Base-by-base conservation (phyloP, 2,888 invertebrate genomes). In the Amphipyra tragopoginis region DNA sequence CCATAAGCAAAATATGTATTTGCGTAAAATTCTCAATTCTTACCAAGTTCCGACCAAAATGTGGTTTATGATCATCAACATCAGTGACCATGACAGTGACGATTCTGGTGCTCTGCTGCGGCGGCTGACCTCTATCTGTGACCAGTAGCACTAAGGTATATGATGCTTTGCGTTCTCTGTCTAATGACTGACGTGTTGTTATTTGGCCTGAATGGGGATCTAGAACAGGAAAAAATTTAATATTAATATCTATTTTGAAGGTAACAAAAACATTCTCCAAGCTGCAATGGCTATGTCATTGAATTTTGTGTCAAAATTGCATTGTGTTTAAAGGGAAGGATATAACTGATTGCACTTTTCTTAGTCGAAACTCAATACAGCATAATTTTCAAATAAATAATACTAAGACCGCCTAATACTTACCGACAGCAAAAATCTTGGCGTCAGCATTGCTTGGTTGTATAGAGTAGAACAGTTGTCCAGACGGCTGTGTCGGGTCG, bases 61-160 rank as follows among this genome's bases (percentile, higher is more conserved):
- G 95, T 0, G 98, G 97, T 69, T 96, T 96, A 81, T 98, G 97
- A 82, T 98, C 98, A 81, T 98, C 98, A 10, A 97, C 96, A 78
- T 98, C 98, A 2, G 96, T 93, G 0, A 97, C 95, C 51, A 95
- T 92, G 0, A 98, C 96, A 49, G 96, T 96, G 0, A 97, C 93
- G 0, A 97, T 96, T 52, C 97, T 93, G 0, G 97, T 97, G 0
- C 96, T 96, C 68, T 97, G 97, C 78, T 97, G 97, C 10, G 97
- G 96, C 0, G 98, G 97, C 47, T 96, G 95, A 0, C 98, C 98
- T 63, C 96, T 95, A 84, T 98, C 98, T 43, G 96, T 96, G 5
- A 97, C 98, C n/a, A 97, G 95, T 5, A 98, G 88, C 9, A 97
- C 96, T 55, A 98, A 92, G n/a, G 97, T 97, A 84, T 97, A 98